Evolutionary conservation across 37 sponge, comb jelly and placozoan genomes (phyloP).

Genomic region (Geodia barretti): DNA sequence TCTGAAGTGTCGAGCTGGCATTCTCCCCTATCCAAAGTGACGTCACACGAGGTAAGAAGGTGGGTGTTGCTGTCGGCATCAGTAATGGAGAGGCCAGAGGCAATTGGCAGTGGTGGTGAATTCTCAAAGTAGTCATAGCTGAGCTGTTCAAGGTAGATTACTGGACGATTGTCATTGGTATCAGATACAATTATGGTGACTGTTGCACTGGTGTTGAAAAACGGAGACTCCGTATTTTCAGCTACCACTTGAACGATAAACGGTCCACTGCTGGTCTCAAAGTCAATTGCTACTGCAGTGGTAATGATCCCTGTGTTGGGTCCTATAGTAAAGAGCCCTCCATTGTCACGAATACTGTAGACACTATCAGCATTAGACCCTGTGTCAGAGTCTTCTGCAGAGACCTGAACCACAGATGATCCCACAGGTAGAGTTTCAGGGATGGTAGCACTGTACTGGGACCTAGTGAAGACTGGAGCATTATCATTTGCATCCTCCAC

Average conservation of each 20-base stretch:
- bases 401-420: slow-evolving; percentile 7
- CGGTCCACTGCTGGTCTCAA: slow-evolving; percentile 33
- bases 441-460: not conserved
- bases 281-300: slow-evolving; percentile 47
- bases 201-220: slow-evolving; percentile 6
- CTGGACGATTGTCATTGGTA: slow-evolving; percentile 69
- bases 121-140: slow-evolving; percentile 25
- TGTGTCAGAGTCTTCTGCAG: slow-evolving; percentile 47
- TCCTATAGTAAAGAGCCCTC: not conserved
- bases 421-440: slow-evolving; percentile 32
- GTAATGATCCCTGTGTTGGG: slow-evolving; percentile 26
- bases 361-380: slow-evolving; percentile 33
- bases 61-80: slow-evolving; percentile 33
- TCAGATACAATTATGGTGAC: slow-evolving; percentile 46
- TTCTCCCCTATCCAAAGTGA: not conserved
- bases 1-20: not conserved
- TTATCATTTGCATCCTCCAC: slow-evolving; percentile 57
- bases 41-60: not conserved
- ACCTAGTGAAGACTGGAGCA: slow-evolving; percentile 51
- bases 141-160: slow-evolving; percentile 9
- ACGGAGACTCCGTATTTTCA: slow-evolving; percentile 45
- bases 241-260: slow-evolving; percentile 42
- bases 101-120: slow-evolving; percentile 18
- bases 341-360: slow-evolving; percentile 12
- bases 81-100: slow-evolving; percentile 12